Evolutionary conservation across 2,797 vertebrate genomes (phyloP).

Genomic region (Enteromius afrohamiltoni): DNA sequence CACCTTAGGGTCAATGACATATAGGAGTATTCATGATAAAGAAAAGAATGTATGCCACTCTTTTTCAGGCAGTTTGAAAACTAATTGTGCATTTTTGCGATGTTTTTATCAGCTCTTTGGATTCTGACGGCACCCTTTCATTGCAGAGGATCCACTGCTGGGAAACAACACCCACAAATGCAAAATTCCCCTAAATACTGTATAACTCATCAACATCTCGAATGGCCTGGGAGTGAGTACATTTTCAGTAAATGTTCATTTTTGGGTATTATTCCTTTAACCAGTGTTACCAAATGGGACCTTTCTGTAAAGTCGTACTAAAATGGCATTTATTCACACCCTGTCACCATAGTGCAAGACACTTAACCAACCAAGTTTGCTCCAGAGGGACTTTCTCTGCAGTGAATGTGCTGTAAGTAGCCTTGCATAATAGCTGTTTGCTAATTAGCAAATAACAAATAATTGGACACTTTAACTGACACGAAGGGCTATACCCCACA

Average conservation of each 20-base stretch:
- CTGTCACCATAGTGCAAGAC: neutral
- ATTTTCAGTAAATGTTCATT: neutral
- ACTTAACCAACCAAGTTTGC: neutral
- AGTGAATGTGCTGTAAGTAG: neutral
- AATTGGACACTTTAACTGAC: neutral
- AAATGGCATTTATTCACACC: neutral
- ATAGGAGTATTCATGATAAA: neutral
- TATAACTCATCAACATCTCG: neutral
- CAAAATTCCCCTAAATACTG: neutral
- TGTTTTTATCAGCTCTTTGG: neutral
- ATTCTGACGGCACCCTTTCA: neutral
- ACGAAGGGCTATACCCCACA: neutral
- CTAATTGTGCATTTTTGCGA: neutral
- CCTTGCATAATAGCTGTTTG: neutral
- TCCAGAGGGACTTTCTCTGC: conserved; percentile 4
- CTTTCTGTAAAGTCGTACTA: neutral
- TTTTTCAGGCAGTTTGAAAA: neutral
- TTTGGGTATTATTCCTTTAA: neutral
- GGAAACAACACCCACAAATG: neutral
- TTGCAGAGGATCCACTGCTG: neutral
- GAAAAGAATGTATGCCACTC: neutral
- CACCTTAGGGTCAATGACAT: neutral
- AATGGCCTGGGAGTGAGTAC: neutral
- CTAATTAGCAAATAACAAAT: neutral
- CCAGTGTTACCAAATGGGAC: neutral